Evolutionary conservation across 1,140 invertebrate species (phyloP).

Genomic region (Scaptomyza graminum): DNA sequence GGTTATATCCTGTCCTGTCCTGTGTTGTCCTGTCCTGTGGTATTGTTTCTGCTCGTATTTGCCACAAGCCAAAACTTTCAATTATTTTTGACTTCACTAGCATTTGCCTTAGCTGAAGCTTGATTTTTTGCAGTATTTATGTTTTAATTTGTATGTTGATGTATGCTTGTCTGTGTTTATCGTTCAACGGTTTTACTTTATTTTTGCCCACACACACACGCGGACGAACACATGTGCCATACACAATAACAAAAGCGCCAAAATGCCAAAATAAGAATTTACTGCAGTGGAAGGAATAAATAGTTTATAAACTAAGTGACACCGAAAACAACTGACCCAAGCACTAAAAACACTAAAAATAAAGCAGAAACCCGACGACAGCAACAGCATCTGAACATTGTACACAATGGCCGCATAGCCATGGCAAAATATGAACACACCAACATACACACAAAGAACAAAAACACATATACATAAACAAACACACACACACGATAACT

Average conservation of each 20-base stretch:
- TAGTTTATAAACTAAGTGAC: conserved; percentile 72
- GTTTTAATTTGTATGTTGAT: conserved; percentile 1
- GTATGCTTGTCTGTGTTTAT: conserved; percentile 23
- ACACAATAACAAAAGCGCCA: conserved; percentile 45
- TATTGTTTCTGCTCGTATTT: background rate
- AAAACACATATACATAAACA: conserved; percentile 9
- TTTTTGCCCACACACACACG: conserved; percentile 29
- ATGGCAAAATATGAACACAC: conserved; percentile 29
- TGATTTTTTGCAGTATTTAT: conserved; percentile 13
- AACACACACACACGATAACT: conserved; percentile 17
- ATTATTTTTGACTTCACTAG: conserved; percentile 46
- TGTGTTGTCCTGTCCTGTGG: conserved; percentile 1
- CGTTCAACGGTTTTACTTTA: conserved; percentile 43
- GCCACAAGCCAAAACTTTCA: conserved; percentile 43
- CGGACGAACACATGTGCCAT: background rate
- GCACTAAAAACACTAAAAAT: conserved; percentile 68
- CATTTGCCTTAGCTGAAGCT: conserved; percentile 22
- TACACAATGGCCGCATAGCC: conserved; percentile 43
- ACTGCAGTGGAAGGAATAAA: conserved; percentile 70
- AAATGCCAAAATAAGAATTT: conserved; percentile 70
- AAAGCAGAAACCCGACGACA: conserved; percentile 51
- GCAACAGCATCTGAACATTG: conserved; percentile 41
- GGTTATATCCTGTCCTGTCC: background rate
- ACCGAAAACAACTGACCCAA: conserved; percentile 70
- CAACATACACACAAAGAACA: background rate